These are phyloP conservation scores for Lasiurus cinereus DNA, from an alignment of 2,113 vertebrate species.

Conservation along the genomic window DNA sequence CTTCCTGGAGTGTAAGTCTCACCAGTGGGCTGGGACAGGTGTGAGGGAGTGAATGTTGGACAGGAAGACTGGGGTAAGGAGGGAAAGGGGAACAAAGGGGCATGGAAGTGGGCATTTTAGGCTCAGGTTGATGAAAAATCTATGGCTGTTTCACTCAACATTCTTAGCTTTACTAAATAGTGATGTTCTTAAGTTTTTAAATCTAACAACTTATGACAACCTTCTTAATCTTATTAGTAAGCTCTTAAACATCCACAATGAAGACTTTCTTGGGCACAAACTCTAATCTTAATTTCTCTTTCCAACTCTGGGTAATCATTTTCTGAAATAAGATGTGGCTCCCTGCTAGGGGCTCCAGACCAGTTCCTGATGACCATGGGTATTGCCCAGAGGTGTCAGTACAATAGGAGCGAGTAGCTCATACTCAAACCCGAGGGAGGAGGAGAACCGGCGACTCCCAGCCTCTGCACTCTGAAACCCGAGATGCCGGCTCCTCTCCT, in stretches of 20 bases:
- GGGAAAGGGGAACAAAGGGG: background rate
- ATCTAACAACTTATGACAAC: background rate
- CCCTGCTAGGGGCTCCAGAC: background rate
- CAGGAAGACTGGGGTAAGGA: background rate
- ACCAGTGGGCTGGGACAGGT: background rate
- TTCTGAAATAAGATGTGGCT: background rate
- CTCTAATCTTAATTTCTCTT: background rate
- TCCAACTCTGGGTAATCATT: background rate
- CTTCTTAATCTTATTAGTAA: background rate
- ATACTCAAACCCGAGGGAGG: background rate
- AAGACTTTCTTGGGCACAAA: background rate
- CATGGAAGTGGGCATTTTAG: background rate
- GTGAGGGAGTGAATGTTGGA: accelerated
- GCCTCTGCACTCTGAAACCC: conserved; percentile 67
- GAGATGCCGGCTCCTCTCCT: conserved; percentile 72
- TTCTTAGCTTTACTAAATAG: background rate
- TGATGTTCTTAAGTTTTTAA: background rate
- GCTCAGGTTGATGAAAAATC: background rate
- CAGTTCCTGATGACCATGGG: background rate
- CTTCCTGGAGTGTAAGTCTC: background rate
- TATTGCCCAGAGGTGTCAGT: background rate
- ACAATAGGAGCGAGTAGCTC: background rate
- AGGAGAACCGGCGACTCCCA: background rate
- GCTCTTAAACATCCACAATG: background rate
- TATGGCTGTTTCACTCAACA: background rate